Base-by-base conservation (phyloP, 1,140 invertebrate genomes). In the Zaprionus tsacasi region DNA sequence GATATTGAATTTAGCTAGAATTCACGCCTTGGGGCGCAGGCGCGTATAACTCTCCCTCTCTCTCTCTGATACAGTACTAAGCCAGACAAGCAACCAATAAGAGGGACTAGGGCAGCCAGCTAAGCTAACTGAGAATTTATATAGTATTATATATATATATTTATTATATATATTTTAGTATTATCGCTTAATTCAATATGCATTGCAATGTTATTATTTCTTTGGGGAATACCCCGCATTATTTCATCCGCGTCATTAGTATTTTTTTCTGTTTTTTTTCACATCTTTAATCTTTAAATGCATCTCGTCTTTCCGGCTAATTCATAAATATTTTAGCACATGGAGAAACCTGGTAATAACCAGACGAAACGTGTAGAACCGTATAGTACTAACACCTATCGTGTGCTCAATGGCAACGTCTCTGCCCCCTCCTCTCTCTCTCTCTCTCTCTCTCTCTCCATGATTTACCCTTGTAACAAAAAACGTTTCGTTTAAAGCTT, bases 1-100 rank as follows among this genome's bases (percentile, higher is more conserved):
- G 82, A 87, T 87, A 88, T 87, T 78, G 80, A 80, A 72, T 83
- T 87, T 88, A 88, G 68, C 80, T 70, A 88, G 83, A 87, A 88
- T 88, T 87, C 80, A 88, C 82, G 88, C 82, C 82, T 87, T 76
- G 58, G 43, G 71, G 71, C 69, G 13, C 30, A 15, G 30, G 36
- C 17, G 38, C 35, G 30, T n/a, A 40, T 21, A 48, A 48, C n/a
- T n/a, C n/a, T 21, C 21, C 21, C 21, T 21, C 21, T 21, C 21
- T 21, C 45, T 50, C 10, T 15, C 6, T 4, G 3, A 30, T 30
- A 30, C 6, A 30, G 3, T 30, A 27, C 8, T 27, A 17, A 5
- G 13, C 21, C 40, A 40, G 58, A 12, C 48, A 40, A 64, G 64
- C 48, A 52, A 52, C n/a, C 60, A 66, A n/a, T 15, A 3, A 3